phyloP scores from a whole-genome alignment of 2,113 vertebrate species.

The Oenanthe oenanthe region DNA sequence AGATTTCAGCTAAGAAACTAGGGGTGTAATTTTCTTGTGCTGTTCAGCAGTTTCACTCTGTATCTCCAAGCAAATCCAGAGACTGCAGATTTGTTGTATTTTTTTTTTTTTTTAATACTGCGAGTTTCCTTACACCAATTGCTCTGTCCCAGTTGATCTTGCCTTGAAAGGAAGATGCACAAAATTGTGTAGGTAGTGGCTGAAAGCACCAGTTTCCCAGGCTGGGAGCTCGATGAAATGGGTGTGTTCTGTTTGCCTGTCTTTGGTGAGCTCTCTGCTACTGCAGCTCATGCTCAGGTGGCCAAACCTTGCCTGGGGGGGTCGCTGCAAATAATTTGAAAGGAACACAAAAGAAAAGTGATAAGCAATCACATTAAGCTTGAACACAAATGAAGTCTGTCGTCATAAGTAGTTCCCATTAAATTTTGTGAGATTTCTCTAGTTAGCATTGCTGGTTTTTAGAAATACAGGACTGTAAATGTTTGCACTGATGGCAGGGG shows the following conservation, averaged over 20 bases:
- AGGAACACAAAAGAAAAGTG: not conserved
- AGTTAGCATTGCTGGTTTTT: not conserved
- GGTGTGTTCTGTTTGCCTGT: not conserved
- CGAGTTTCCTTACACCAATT: not conserved
- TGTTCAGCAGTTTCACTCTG: not conserved
- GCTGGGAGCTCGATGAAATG: fast-evolving
- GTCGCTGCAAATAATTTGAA: not conserved
- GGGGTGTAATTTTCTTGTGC: not conserved
- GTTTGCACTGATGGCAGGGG: not conserved
- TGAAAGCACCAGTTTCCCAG: not conserved
- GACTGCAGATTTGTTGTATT: not conserved
- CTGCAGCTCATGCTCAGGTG: fast-evolving
- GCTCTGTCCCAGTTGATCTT: not conserved
- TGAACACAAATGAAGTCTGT: not conserved
- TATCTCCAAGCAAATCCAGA: not conserved
- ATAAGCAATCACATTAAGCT: fast-evolving
- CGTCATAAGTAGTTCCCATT: not conserved
- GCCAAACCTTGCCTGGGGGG: not conserved
- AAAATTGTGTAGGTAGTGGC: not conserved
- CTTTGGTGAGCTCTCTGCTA: not conserved
- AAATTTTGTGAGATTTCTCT: not conserved
- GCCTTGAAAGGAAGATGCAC: not conserved
- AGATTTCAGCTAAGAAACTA: not conserved
- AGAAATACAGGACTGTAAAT: not conserved
- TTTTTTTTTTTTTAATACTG: not conserved